Evolutionary conservation across 2,797 vertebrate genomes (phyloP).

Genomic region (Xenops minutus): DNA sequence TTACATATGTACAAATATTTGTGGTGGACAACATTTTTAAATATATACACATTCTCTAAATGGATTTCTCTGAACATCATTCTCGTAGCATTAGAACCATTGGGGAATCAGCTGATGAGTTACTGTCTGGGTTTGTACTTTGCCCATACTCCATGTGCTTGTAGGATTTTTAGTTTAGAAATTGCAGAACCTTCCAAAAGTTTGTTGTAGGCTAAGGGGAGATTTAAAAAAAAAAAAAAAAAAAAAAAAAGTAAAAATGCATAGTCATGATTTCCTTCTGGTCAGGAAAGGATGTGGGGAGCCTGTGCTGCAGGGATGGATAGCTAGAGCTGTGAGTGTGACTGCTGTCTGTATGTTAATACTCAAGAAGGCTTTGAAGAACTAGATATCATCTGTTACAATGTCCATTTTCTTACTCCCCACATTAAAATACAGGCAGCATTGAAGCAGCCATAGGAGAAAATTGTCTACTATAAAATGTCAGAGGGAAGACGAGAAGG

Average conservation of each 20-base stretch:
- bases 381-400: rapidly evolving
- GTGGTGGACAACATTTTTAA: neutral
- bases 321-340: neutral
- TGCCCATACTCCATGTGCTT: neutral
- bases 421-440: neutral
- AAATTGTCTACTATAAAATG: neutral
- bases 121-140: neutral
- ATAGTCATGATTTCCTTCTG: neutral
- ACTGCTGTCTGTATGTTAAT: neutral
- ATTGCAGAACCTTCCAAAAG: neutral
- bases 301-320: neutral
- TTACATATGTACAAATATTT: neutral
- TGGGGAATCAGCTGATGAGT: neutral
- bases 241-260: neutral
- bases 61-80: neutral
- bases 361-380: neutral
- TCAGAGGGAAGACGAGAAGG: neutral
- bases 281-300: neutral
- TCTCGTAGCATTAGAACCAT: neutral
- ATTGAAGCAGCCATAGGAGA: neutral
- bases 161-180: neutral
- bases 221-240: neutral
- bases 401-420: neutral
- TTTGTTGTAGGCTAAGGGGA: neutral
- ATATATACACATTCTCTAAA: neutral